These are phyloP conservation scores for Luffia ferchaultella DNA, from an alignment of 2,888 invertebrate species.

Conservation along the genomic window DNA sequence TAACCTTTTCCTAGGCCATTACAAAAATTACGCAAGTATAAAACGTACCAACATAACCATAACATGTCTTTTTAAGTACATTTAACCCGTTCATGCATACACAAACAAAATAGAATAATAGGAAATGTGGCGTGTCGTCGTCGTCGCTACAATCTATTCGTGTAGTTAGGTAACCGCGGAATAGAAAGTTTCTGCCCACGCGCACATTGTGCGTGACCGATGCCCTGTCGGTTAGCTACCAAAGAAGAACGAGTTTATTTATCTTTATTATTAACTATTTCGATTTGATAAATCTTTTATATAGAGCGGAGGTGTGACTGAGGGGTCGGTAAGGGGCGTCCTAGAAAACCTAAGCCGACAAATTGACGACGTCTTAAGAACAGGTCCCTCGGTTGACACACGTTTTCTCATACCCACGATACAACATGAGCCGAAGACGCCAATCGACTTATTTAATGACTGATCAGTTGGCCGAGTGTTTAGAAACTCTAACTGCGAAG, in stretches of 20 bases:
- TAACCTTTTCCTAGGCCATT: too few relatives aligned
- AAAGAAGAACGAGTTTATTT: neutral
- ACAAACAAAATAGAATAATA: too few relatives aligned
- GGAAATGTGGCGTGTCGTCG: too few relatives aligned
- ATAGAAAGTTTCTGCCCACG: conserved; percentile 8
- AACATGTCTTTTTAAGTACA: too few relatives aligned
- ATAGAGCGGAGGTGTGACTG: neutral
- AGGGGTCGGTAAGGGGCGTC: neutral
- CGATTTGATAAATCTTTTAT: neutral
- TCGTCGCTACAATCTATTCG: too few relatives aligned
- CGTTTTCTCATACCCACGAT: neutral
- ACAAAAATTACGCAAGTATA: too few relatives aligned
- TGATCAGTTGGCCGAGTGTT: too few relatives aligned
- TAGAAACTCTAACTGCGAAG: too few relatives aligned
- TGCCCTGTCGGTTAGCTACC: neutral
- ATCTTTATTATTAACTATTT: neutral
- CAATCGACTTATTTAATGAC: too few relatives aligned
- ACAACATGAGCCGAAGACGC: too few relatives aligned
- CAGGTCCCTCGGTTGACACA: neutral
- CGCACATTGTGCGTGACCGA: neutral
- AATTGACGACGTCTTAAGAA: neutral
- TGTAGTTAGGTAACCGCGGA: conserved; percentile 7
- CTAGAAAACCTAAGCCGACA: neutral
- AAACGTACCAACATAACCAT: too few relatives aligned
- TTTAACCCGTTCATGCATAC: too few relatives aligned